Evolutionary conservation across 2,888 invertebrate species (phyloP).

Genomic region (Yponomeuta cagnagella): DNA sequence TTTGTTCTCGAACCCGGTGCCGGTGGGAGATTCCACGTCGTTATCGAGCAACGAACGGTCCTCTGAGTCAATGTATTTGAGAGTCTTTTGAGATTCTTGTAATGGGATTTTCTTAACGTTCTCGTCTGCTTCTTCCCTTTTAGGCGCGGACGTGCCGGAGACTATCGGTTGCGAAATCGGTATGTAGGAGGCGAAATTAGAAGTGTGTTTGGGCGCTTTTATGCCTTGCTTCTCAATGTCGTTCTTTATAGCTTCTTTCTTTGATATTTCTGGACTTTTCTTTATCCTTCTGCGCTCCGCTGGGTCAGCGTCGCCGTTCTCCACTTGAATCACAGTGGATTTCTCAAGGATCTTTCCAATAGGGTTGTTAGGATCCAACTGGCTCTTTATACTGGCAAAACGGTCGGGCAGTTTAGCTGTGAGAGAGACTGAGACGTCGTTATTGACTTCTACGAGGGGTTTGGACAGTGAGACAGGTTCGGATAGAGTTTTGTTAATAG

Average conservation of each 20-base stretch:
- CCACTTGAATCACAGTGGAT: slow-evolving; percentile 66
- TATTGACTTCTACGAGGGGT: slow-evolving; percentile 45
- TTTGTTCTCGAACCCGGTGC: slow-evolving; percentile 68
- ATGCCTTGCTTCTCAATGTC: slow-evolving; percentile 61
- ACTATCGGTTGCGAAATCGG: slow-evolving; percentile 71
- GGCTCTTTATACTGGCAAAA: slow-evolving; percentile 65
- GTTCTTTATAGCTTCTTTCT: slow-evolving; percentile 45
- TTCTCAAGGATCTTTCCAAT: slow-evolving; percentile 71
- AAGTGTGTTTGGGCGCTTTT: slow-evolving; percentile 69
- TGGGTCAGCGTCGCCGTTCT: slow-evolving; percentile 55
- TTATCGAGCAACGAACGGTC: slow-evolving; percentile 51
- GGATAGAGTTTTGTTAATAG: slow-evolving; percentile 64
- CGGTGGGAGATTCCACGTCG: slow-evolving; percentile 65
- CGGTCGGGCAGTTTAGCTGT: slow-evolving; percentile 58
- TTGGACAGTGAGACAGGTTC: slow-evolving; percentile 59
- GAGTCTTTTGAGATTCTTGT: slow-evolving; percentile 36
- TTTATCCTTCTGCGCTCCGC: slow-evolving; percentile 37
- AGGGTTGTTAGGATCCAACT: slow-evolving; percentile 68
- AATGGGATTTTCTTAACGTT: slow-evolving; percentile 32
- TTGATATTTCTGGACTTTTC: slow-evolving; percentile 37
- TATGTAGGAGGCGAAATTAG: slow-evolving; percentile 78
- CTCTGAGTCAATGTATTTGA: slow-evolving; percentile 60
- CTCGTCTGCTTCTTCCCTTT: slow-evolving; percentile 35
- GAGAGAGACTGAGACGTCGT: slow-evolving; percentile 52
- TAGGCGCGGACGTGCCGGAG: slow-evolving; percentile 54